Evolutionary conservation across 2,888 invertebrate genomes (phyloP).

Genomic region (Odontomyia ornata): DNA sequence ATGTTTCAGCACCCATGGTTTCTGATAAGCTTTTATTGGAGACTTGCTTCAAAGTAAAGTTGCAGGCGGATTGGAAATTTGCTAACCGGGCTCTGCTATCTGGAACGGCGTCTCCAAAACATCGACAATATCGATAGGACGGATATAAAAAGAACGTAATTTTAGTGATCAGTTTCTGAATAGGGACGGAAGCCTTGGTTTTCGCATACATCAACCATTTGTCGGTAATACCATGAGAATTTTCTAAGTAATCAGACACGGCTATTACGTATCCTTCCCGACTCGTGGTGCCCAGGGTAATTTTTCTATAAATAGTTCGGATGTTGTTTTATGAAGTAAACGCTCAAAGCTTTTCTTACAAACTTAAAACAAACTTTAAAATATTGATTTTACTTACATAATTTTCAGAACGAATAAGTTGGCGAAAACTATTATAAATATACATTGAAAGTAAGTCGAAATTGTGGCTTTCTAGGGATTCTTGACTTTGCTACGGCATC

Average conservation of each 20-base stretch:
- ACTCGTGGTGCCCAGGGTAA: slow-evolving; percentile 67
- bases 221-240: slow-evolving; percentile 77
- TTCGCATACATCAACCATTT: slow-evolving; percentile 92
- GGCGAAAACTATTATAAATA: no score
- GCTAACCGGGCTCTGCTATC: slow-evolving; percentile 84
- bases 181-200: slow-evolving; percentile 70
- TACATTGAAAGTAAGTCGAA: no score
- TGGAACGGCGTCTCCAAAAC: slow-evolving; percentile 83
- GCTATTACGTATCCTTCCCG: slow-evolving; percentile 67
- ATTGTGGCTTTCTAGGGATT: no score
- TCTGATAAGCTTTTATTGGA: slow-evolving; percentile 75
- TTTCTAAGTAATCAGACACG: slow-evolving; percentile 80
- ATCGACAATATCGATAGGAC: slow-evolving; percentile 84
- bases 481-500: no score
- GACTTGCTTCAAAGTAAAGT: slow-evolving; percentile 76
- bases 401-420: no score
- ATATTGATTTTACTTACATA: no score
- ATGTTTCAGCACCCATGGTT: slow-evolving; percentile 78
- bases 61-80: slow-evolving; percentile 87
- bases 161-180: slow-evolving; percentile 73
- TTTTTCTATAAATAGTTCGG: no score
- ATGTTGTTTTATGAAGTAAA: no score
- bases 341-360: no score
- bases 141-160: slow-evolving; percentile 84
- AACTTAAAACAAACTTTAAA: no score